Evolutionary conservation across 2,888 invertebrate genomes (phyloP), one percentile per base, ranked within the genome.

Genomic region (Tortrix viridana): DNA sequence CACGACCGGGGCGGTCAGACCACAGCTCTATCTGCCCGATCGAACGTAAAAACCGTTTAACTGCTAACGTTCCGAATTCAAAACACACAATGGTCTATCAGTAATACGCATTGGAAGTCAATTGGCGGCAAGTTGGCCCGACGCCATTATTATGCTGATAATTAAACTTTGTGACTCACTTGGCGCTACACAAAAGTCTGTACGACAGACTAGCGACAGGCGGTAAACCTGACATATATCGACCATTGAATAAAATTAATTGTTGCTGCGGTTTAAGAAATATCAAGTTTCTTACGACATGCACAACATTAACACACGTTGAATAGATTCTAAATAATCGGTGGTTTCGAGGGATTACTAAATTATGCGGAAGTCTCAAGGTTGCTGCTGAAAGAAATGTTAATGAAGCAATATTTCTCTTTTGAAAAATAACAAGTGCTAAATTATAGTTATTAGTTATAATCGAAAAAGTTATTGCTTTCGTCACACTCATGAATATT

Each of bases 21-120:
- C 38, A 52, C 38, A 43, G 26, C 57, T 32, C 44, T 60, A 60
- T 53, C 60, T 46, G 38, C 20, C n/a, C 47, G 22, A 56, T 62
- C 56, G 63, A 38, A 53, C 63, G 19, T 53, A 63, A 63, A 62
- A 63, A 58, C 57, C 63, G 47, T 63, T 62, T 57, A 57, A 46
- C 44, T 63, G 57, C 41, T 52, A 3, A 12, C 52, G 62, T 57
- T 62, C 60, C 26, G 52, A 57, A 58, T 63, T 53, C 57, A 63
- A 63, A 63, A 63, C 57, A 57, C 56, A 56, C 61, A 61, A 53
- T 53, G 26, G 22, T 12, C 53, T 23, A 53, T 47, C 46, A 22
- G 19, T 23, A 47, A 19, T 43, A 49, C 44, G 12, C 19, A 58
- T 63, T 53, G 57, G 43, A 43, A 22, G 44, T 26, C 43, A 18